These are phyloP conservation scores for Knipowitschia caucasica DNA, from an alignment of 2,797 vertebrate species.

Conservation along the genomic window DNA sequence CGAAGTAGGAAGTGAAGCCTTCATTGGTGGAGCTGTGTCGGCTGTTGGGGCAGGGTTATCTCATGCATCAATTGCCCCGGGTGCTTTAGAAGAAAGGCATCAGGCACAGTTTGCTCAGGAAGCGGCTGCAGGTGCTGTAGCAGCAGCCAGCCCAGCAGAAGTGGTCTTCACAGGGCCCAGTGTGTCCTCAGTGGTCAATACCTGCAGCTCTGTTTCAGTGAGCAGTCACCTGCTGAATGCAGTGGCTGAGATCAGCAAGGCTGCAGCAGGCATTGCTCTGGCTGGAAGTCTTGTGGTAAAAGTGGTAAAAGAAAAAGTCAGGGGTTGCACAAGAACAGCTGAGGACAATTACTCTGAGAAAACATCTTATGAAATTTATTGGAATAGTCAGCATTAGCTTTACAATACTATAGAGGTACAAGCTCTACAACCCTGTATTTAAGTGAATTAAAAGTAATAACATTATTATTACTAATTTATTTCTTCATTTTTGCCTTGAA, in stretches of 20 bases:
- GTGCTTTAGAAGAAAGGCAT: conserved; percentile 33
- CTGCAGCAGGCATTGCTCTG: conserved; percentile 56
- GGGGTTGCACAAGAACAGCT: conserved; percentile 26
- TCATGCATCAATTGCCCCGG: conserved; percentile 20
- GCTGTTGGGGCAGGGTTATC: conserved; percentile 27
- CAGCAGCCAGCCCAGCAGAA: conserved; percentile 11
- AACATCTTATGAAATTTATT: conserved; percentile 70
- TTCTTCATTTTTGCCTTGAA: neutral
- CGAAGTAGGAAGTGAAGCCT: conserved; percentile 46
- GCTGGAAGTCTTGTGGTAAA: conserved; percentile 70
- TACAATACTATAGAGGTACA: neutral
- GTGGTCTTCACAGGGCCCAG: conserved; percentile 23
- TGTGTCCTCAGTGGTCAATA: conserved; percentile 15
- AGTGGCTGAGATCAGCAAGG: conserved; percentile 67
- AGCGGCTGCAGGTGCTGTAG: conserved; percentile 20
- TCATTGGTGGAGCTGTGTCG: conserved; percentile 43
- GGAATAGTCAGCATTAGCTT: conserved; percentile 46
- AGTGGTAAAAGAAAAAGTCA: conserved; percentile 71
- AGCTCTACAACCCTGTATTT: no score
- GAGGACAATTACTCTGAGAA: conserved; percentile 59
- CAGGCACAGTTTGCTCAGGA: conserved; percentile 33
- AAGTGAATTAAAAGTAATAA: no score
- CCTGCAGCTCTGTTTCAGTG: conserved; percentile 21
- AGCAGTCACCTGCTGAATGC: conserved; percentile 44
- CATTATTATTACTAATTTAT: neutral